phyloP scores from a whole-genome alignment of 2,888 invertebrate species.

The Coenonympha glycerion region DNA sequence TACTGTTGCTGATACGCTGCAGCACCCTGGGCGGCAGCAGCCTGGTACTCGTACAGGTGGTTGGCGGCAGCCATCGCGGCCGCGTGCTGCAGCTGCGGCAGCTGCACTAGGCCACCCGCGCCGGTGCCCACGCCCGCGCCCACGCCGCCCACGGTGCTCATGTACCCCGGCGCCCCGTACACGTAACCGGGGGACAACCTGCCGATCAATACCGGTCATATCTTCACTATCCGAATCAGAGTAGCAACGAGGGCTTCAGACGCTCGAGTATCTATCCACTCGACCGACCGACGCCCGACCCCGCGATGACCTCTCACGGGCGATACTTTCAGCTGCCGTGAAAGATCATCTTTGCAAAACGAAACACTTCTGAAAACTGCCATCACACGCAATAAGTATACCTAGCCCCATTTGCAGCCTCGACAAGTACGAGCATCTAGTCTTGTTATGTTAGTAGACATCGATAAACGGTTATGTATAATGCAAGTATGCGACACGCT shows the following conservation, averaged over 20 bases:
- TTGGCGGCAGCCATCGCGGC: constrained; percentile 88
- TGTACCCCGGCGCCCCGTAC: constrained; percentile 84
- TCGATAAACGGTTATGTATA: constrained; percentile 60
- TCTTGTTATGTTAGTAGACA: constrained; percentile 73
- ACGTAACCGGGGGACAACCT: constrained; percentile 81
- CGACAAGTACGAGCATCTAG: constrained; percentile 60
- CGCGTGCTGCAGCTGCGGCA: constrained; percentile 82
- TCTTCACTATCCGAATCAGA: constrained; percentile 16
- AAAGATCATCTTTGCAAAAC: constrained; percentile 44
- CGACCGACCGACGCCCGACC: constrained; percentile 32
- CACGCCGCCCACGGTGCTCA: constrained; percentile 82
- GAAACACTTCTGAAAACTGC: constrained; percentile 50
- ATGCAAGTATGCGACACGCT: constrained; percentile 47
- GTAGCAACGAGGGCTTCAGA: constrained; percentile 4
- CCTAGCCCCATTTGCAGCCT: constrained; percentile 68
- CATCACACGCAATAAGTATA: constrained; percentile 53
- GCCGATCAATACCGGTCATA: constrained; percentile 36
- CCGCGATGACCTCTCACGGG: constrained; percentile 42
- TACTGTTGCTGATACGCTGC: constrained; percentile 84
- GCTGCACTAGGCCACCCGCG: constrained; percentile 81
- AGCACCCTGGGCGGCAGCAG: constrained; percentile 82
- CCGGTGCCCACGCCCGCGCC: constrained; percentile 71
- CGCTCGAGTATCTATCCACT: constrained; percentile 24
- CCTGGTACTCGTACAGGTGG: constrained; percentile 88
- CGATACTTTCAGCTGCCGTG: constrained; percentile 29